phyloP scores from a whole-genome alignment of 2,888 invertebrate genomes.

The Tipula confusa region DNA sequence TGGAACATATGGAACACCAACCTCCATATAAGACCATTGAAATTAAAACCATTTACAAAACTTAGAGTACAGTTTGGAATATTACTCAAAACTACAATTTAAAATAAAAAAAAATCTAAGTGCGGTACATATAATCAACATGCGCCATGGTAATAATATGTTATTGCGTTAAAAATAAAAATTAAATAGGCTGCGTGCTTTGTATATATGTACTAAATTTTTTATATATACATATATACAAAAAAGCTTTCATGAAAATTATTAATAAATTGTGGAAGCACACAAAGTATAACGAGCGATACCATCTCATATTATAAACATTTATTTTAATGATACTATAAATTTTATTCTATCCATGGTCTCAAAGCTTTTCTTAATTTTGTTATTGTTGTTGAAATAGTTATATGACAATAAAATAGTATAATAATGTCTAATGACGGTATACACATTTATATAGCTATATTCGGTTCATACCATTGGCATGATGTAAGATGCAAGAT shows the following conservation, averaged over 20 bases:
- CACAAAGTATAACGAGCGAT: not conserved
- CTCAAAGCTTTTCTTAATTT: not conserved
- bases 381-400: not conserved
- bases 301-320: not conserved
- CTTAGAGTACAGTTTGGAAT: no score
- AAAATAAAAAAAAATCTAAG: no score
- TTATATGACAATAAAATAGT: not conserved
- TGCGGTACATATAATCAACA: not conserved
- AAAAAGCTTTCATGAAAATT: not conserved
- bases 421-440: not conserved
- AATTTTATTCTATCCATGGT: not conserved
- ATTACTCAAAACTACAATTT: no score
- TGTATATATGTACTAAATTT: not conserved
- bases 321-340: not conserved
- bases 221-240: not conserved
- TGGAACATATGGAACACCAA: no score
- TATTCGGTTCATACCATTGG: not conserved
- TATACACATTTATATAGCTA: not conserved
- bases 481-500: not conserved
- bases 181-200: not conserved
- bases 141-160: not conserved
- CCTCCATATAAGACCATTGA: no score
- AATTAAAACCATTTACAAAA: no score
- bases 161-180: not conserved
- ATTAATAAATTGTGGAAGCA: not conserved